Conservation (phyloP, 2,113 vertebrate genomes). For the Butastur rufipennis region DNA sequence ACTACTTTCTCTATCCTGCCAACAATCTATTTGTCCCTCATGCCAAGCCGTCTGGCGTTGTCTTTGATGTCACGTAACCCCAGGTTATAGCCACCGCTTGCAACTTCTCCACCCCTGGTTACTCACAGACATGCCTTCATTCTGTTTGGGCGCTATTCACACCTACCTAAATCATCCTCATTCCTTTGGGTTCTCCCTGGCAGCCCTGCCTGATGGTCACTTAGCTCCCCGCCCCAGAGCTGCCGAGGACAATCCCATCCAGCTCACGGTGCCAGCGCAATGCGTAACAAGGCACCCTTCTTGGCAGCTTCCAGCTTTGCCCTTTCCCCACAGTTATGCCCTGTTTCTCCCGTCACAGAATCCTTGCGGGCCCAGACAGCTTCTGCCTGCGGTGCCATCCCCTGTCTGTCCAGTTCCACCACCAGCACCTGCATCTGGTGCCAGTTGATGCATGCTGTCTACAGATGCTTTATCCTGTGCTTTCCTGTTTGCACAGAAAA, state of each 20-base stretch:
- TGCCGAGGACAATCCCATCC: neutral
- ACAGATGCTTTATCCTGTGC: neutral
- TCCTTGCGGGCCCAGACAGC: neutral
- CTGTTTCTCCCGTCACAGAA: neutral
- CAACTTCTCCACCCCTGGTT: neutral
- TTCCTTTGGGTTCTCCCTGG: neutral
- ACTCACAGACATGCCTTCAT: neutral
- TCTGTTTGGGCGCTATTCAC: neutral
- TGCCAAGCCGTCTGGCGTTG: neutral
- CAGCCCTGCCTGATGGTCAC: neutral
- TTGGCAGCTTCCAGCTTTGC: neutral
- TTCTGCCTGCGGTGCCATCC: neutral
- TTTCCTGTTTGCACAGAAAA: neutral
- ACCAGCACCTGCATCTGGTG: neutral
- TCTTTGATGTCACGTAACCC: neutral
- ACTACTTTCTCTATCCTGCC: neutral
- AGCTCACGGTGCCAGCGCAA: neutral
- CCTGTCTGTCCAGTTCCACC: neutral
- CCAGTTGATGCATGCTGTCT: neutral
- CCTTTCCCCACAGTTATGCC: neutral
- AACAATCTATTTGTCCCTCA: neutral
- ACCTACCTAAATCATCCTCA: neutral
- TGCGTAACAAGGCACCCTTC: neutral
- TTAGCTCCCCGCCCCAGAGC: neutral
- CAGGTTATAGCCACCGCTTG: neutral